Base-by-base conservation (phyloP, 2,888 invertebrate genomes). In the Junonia oenone region DNA sequence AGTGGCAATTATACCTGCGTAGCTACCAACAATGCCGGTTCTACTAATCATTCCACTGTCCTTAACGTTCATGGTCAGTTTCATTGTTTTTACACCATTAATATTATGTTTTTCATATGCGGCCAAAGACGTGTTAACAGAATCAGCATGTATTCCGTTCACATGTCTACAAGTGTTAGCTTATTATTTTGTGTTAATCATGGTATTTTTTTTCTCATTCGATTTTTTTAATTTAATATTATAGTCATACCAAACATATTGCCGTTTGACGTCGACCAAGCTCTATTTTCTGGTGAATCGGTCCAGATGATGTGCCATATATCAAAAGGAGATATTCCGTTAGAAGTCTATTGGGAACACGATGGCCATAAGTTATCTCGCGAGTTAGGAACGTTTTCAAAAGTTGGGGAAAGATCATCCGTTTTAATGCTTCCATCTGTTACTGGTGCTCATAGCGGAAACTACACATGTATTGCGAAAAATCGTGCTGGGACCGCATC, bases 1-100 rank as follows among this genome's bases (percentile, higher is more conserved):
- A 93, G 94, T 62, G 95, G 95, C 64, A 91, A 92, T 73, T 96
- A 95, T 74, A 95, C 94, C 62, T 96, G 96, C 79, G 91, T 93
- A 64, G 96, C 95, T 31, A 88, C 90, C 62, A 96, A 96, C 87
- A 88, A 79, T 68, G 95, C 94, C 62, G 96, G 95, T 68, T 90
- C 85, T 58, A 91, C 92, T 71, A 93, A 93, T 73, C 92, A 93
- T 79, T 92, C 93, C 69, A 92, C 94, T 91, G 80, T 83, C 76
- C 82, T 86, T 75, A 91, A 90, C 71, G 91, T 91, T 78, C 91
- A 90, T 82, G 91, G 91, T 91, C 83, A 88, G 89, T 89, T 83
- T 76, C 61, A 73, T 76, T 73, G 68, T 43, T 45, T 55, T 51
- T 51, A 62, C 52, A 50, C 54, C 53, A 57, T 57, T 53, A 35